Conservation (phyloP, 2,113 vertebrate genomes). For the Mugil cephalus region DNA sequence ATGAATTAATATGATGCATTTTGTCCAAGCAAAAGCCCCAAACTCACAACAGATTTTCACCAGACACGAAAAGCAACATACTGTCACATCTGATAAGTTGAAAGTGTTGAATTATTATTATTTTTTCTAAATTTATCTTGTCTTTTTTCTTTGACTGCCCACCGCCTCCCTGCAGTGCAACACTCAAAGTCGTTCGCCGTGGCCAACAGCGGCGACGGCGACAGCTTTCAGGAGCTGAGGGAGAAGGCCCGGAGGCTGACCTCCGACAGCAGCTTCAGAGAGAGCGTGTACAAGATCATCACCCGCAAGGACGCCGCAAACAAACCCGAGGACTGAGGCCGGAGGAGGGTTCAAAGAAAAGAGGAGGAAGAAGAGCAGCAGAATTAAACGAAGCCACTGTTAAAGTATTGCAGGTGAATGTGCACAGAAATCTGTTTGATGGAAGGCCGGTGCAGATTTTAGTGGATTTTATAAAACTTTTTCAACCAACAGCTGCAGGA, state of each 20-base stretch:
- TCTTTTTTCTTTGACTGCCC: too few species aligned
- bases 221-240: slow-evolving; percentile 89
- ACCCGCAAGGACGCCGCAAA: slow-evolving; percentile 79
- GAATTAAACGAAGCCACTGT: background rate
- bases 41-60: too few species aligned
- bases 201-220: slow-evolving; percentile 73
- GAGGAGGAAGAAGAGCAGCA: background rate
- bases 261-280: slow-evolving; percentile 90
- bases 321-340: slow-evolving; percentile 71
- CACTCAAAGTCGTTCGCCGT: slow-evolving; percentile 93
- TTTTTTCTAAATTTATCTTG: too few species aligned
- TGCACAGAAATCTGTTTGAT: background rate
- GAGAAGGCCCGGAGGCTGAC: slow-evolving; percentile 90
- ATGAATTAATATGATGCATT: too few species aligned
- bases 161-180: slow-evolving; percentile 84
- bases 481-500: too few species aligned
- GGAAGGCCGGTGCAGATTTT: background rate
- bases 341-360: background rate
- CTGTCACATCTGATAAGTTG: too few species aligned
- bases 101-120: too few species aligned
- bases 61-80: too few species aligned
- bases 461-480: background rate
- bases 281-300: slow-evolving; percentile 91
- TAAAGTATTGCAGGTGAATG: slow-evolving; percentile 3
- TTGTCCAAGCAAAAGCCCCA: too few species aligned